A percentile compares a stretch with the other conserved stretches of the same genome.
Evolutionary conservation across 2,797 vertebrate genomes (phyloP).

Genomic region (Bovichtus diacanthus): DNA sequence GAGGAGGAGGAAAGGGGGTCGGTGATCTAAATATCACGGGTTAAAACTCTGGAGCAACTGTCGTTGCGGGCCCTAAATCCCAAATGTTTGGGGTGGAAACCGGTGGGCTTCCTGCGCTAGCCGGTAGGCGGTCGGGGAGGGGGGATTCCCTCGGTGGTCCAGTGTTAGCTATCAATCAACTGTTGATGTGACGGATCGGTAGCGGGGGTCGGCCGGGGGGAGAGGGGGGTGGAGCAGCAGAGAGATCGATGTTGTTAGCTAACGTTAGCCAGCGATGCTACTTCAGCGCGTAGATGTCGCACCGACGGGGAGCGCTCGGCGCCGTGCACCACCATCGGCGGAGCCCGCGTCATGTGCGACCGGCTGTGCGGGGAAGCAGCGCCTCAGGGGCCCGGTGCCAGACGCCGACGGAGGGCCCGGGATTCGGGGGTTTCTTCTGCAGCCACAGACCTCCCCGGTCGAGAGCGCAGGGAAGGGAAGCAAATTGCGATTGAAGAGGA

Average conservation of each 20-base stretch:
- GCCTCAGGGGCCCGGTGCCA: slow-evolving; percentile 45
- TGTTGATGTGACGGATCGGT: slow-evolving; percentile 62
- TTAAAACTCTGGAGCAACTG: slow-evolving; percentile 55
- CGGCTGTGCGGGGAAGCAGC: slow-evolving; percentile 46
- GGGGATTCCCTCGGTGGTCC: slow-evolving; percentile 49
- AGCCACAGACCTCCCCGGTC: slow-evolving; percentile 76
- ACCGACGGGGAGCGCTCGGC: slow-evolving; percentile 77
- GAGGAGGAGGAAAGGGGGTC: slow-evolving; percentile 48
- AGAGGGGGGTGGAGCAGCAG: slow-evolving; percentile 63
- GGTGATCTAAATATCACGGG: slow-evolving; percentile 52
- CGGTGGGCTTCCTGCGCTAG: slow-evolving; percentile 40
- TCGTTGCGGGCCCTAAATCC: slow-evolving; percentile 62
- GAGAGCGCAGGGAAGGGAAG: slow-evolving; percentile 69
- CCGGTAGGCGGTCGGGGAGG: slow-evolving; percentile 4
- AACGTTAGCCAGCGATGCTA: slow-evolving; percentile 74
- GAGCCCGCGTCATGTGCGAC: slow-evolving; percentile 70
- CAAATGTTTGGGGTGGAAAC: slow-evolving; percentile 7
- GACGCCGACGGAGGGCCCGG: slow-evolving; percentile 53
- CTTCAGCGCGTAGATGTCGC: slow-evolving; percentile 74
- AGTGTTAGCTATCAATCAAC: slow-evolving; percentile 55
- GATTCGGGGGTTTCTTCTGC: slow-evolving; percentile 59
- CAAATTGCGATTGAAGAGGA: slow-evolving; percentile 69
- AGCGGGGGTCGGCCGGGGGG: slow-evolving; percentile 51
- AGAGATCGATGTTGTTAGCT: slow-evolving; percentile 82
- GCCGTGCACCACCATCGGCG: slow-evolving; percentile 75